Base-by-base conservation (phyloP, 37 sponge, comb jelly and placozoan genomes). In the Axinella damicornis region DNA sequence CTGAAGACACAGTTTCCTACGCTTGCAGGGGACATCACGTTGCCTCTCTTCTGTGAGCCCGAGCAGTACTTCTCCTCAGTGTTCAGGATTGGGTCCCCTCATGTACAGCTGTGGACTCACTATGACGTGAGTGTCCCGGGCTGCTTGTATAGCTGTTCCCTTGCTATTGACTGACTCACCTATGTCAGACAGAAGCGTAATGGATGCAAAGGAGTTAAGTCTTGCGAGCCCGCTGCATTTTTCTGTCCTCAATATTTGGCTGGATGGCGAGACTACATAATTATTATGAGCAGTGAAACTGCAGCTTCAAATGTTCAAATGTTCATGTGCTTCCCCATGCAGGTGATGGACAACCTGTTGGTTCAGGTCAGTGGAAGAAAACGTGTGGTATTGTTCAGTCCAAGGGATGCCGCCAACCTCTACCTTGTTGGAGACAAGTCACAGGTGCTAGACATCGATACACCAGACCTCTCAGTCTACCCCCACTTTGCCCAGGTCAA, bases 301-400 rank as follows among this genome's bases (percentile, higher is more conserved):
- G n/a, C n/a, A n/a, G n/a, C n/a, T n/a, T n/a, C n/a, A n/a, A n/a
- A n/a, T n/a, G n/a, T n/a, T n/a, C n/a, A n/a, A n/a, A n/a, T 46
- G 6, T 31, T 39, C 53, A 12, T 46, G 46, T 9, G 4, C 46
- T 9, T 46, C 46, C 9, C 36, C 13, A 57, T 73, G 18, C 72
- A 96, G 96, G 90, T 97, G 18, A 97, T 97, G 98, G 98, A 97
- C 69, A 97, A 97, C 67, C 46, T 95, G n/a, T 79, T 97, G 55
- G 91, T 97, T 14, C 96, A 97, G 73, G 84, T 97, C 22, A 72
- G 60, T 19, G 98, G 98, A 18, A 64, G 65, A 0, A 97, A 97
- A 65, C 66, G 94, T 36, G 89, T 93, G 22, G 84, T 93, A 0
- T 80, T 97, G 6, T 97, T 95, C 69, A 65, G 66, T 34, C 98